Percentiles rank a stretch among this genome's conserved stretches.
These are phyloP conservation scores for Nomada lathburiana DNA, from an alignment of 2,888 invertebrate genomes.

Conservation along the genomic window DNA sequence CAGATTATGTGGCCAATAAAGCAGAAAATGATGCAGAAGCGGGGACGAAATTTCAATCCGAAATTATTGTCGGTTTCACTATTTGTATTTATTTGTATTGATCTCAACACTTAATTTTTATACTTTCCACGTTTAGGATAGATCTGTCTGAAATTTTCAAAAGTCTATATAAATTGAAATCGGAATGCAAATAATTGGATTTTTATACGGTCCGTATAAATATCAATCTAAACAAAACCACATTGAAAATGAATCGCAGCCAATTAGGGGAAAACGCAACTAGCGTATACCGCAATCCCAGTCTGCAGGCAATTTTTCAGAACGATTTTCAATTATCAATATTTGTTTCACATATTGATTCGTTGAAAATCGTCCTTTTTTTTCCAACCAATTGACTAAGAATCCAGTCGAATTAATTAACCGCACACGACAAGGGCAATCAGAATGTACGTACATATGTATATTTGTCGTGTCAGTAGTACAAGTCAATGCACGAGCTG, in stretches of 20 bases:
- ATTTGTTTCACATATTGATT: not conserved
- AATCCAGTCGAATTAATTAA: not conserved
- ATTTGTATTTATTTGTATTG: no score
- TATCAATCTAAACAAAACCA: conserved; percentile 9
- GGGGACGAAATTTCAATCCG: no score
- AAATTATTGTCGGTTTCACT: no score
- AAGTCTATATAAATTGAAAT: not conserved
- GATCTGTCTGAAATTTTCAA: not conserved
- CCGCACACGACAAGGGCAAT: not conserved
- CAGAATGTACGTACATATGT: no score
- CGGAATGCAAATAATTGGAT: not conserved
- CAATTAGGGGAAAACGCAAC: not conserved
- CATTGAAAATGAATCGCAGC: not conserved
- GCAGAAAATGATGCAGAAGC: no score
- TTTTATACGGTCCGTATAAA: not conserved
- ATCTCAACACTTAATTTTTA: no score
- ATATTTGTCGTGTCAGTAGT: not conserved
- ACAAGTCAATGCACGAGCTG: conserved; percentile 19
- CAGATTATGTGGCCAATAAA: no score
- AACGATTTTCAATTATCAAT: conserved; percentile 16
- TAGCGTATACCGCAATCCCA: conserved; percentile 2
- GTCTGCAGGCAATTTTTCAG: conserved; percentile 1
- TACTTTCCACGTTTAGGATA: no score
- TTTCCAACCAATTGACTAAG: not conserved
- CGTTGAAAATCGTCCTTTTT: not conserved